Percentiles rank a stretch among this genome's conserved stretches.
Conservation (phyloP, 2,113 vertebrate species). For the Cyanoramphus novaezelandiae region DNA sequence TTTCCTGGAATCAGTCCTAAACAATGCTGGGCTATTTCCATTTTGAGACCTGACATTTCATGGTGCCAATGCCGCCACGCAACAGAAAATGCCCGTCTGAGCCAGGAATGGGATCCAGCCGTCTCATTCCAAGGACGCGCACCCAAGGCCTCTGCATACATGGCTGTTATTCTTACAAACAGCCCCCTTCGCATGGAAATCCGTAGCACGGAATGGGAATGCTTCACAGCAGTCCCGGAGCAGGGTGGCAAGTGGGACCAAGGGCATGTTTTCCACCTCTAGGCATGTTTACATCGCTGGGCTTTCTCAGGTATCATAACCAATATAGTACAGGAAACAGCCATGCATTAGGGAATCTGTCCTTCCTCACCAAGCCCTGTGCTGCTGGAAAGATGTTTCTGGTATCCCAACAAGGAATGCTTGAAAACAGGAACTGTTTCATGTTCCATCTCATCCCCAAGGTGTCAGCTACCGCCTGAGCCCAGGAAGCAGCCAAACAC, state of each 20-base stretch:
- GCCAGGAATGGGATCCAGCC: conserved; percentile 21
- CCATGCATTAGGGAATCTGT: neutral
- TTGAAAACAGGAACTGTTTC: neutral
- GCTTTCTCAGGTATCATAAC: neutral
- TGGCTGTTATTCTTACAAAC: neutral
- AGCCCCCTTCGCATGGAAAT: neutral
- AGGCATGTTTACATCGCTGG: neutral
- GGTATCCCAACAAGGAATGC: neutral
- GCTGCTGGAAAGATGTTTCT: neutral
- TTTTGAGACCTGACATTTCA: conserved; percentile 68
- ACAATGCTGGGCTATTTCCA: conserved; percentile 61
- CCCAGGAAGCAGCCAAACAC: neutral
- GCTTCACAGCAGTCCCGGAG: neutral
- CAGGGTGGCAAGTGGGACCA: neutral
- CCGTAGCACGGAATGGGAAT: neutral
- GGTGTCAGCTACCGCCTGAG: neutral
- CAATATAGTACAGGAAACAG: neutral
- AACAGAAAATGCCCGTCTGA: neutral
- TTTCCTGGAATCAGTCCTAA: conserved; percentile 54
- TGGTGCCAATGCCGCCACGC: neutral
- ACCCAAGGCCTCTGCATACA: neutral
- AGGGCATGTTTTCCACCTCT: neutral
- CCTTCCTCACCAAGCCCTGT: neutral
- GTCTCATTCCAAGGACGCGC: neutral
- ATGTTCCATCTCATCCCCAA: neutral